Evolutionary conservation across 2,113 vertebrate species (phyloP).

Genomic region (Phylloscopus trochilus): DNA sequence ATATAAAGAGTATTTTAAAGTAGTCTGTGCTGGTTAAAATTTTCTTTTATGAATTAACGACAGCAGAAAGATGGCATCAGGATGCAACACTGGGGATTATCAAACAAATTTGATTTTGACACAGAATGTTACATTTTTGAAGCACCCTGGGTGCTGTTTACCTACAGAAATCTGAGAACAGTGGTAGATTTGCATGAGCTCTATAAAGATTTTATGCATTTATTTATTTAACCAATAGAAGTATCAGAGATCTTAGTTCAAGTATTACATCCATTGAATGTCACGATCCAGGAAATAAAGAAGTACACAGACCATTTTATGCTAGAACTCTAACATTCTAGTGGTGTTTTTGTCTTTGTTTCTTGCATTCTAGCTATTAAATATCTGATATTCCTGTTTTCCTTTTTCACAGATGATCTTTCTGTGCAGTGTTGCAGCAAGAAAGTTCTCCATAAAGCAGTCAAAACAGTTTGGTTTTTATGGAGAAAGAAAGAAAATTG

Average conservation of each 20-base stretch:
- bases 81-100: not conserved
- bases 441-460: not conserved
- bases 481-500: not conserved
- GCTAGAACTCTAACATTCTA: not conserved
- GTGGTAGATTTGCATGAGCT: not conserved
- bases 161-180: not conserved
- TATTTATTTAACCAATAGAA: not conserved
- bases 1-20: not conserved
- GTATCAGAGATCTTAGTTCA: not conserved
- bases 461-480: not conserved
- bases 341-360: not conserved
- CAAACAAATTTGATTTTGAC: not conserved
- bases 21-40: not conserved
- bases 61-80: not conserved
- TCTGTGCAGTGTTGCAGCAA: not conserved
- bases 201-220: not conserved
- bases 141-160: not conserved
- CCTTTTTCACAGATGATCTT: not conserved
- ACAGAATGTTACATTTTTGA: not conserved
- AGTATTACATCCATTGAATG: not conserved
- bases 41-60: not conserved
- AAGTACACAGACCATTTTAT: not conserved
- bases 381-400: not conserved
- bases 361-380: not conserved
- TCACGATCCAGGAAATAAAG: not conserved